Conservation (phyloP, 2,113 vertebrate genomes). For the Tachysurus vachellii region DNA sequence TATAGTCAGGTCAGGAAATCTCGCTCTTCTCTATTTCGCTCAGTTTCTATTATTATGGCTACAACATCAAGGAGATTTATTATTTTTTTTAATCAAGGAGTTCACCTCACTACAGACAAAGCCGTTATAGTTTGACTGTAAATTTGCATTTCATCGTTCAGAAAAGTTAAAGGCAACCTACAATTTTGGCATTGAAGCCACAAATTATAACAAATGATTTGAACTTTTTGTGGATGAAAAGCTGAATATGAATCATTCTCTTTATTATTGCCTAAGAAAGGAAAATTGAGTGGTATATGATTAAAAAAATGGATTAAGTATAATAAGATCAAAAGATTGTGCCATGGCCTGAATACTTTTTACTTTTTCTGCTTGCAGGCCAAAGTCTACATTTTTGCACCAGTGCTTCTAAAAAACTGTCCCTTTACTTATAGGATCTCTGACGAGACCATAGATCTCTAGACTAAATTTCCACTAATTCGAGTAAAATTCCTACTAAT, state of each 20-base stretch:
- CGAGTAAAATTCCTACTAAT: not conserved
- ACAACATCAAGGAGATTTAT: not conserved
- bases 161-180: not conserved
- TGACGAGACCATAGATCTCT: not conserved
- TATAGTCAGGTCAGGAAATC: not conserved
- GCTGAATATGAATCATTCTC: not conserved
- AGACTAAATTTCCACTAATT: not conserved
- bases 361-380: not conserved
- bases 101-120: not conserved
- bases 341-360: not conserved
- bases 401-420: not conserved
- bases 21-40: not conserved
- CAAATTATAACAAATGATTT: not conserved
- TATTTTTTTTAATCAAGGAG: no score
- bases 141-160: not conserved
- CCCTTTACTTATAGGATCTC: not conserved
- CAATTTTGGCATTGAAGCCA: not conserved
- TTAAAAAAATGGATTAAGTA: not conserved
- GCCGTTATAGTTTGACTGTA: not conserved
- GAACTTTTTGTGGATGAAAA: not conserved
- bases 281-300: not conserved
- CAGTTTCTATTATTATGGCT: not conserved
- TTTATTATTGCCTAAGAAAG: not conserved
- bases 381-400: conserved; percentile 7
- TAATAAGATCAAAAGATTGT: not conserved